A percentile compares a stretch with the other conserved stretches of the same genome.
Evolutionary conservation across 2,797 vertebrate species (phyloP).

Genomic region (Tachyglossus aculeatus): DNA sequence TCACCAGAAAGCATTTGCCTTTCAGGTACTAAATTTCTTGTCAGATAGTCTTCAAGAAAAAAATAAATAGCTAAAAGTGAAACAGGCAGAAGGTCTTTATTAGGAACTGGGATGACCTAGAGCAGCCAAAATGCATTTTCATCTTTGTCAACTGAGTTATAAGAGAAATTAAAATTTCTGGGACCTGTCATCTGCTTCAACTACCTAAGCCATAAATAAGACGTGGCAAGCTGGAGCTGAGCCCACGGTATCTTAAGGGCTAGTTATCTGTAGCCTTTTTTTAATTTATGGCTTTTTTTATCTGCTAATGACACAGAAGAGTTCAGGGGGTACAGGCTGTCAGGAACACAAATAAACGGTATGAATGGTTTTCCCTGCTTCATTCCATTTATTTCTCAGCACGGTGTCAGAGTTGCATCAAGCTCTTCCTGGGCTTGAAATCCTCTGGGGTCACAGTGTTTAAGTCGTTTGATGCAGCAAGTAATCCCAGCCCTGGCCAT

Average conservation of each 20-base stretch:
- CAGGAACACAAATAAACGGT: constrained; percentile 16
- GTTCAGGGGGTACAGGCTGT: not conserved
- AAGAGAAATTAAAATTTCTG: constrained; percentile 35
- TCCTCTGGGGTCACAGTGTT: constrained; percentile 15
- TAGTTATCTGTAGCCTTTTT: not conserved
- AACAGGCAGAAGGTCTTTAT: not conserved
- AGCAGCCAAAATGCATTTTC: constrained; percentile 1
- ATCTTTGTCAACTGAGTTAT: too few relatives aligned
- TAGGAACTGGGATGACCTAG: not conserved
- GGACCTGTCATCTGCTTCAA: constrained; percentile 8
- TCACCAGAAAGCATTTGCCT: not conserved
- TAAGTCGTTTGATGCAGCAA: constrained; percentile 59
- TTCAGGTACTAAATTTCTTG: not conserved
- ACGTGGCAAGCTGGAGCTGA: not conserved
- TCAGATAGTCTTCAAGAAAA: not conserved
- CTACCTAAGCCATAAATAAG: constrained; percentile 17
- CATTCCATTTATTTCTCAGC: constrained; percentile 10
- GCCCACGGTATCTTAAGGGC: constrained; percentile 2
- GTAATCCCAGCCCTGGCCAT: constrained; percentile 68
- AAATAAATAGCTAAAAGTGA: not conserved
- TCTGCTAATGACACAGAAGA: constrained; percentile 1
- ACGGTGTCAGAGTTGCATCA: constrained; percentile 19
- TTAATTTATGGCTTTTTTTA: constrained; percentile 34
- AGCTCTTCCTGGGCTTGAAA: constrained; percentile 25
- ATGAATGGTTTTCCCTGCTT: not conserved